Base-by-base conservation (phyloP, 2,888 invertebrate genomes). In the Coelinius sp. region DNA sequence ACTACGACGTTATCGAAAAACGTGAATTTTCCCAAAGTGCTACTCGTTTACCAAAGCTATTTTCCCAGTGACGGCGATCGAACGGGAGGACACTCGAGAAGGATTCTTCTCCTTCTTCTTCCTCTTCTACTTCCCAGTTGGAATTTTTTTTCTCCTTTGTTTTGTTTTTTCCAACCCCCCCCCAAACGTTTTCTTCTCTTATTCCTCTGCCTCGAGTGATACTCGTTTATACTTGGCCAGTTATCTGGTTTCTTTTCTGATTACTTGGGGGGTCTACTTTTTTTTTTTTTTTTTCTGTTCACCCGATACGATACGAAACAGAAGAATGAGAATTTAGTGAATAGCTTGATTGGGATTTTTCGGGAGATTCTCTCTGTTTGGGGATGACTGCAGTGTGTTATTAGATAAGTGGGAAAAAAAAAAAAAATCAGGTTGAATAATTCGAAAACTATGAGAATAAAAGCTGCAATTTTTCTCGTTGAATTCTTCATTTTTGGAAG, bases 1-100 rank as follows among this genome's bases (percentile, higher is more conserved):
- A 73, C 67, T 67, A 74, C 71, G 71, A 62, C 71, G 74, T 68
- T 72, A 72, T 72, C 72, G 72, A 72, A 68, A 72, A 68, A 72
- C 72, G 72, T 68, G 72, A 72, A 72, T 72, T 63, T 71, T 72
- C 72, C 53, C 68, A 72, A 72, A 72, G 72, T 72, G 72, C 72
- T 72, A 68, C 72, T 72, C 72, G 63, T 72, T 72, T 72, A 72
- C 68, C 64, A 64, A 53, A 68, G 72, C 72, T 72, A 68, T 72
- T 72, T 72, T 41, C 68, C 53, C 68, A 63, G 63, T 52, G 53
- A 63, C 59, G 35, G 59, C 17, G 63, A 72, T 68, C 53, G 72
- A 68, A 68, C 53, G 46, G 46, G 52, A 68, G 72, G 68, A 71
- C 62, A 63, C 59, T 64, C 68, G 41, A 68, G 53, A 72, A 44